Base-by-base conservation (phyloP, 2,113 vertebrate genomes). In the Dromas ardeola region DNA sequence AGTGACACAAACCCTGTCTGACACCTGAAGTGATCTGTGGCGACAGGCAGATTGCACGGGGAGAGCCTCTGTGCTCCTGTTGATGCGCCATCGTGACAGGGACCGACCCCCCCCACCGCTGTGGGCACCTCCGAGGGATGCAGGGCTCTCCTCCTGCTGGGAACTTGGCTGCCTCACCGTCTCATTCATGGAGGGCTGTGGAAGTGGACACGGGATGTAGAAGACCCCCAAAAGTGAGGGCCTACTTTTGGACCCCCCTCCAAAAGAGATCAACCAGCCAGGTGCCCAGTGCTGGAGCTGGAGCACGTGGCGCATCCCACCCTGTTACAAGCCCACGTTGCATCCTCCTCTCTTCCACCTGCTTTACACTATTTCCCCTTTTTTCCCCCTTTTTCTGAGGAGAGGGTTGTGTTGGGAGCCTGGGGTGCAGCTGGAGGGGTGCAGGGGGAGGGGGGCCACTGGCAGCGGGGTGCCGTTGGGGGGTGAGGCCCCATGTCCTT, bases 1-100 rank as follows among this genome's bases (percentile, higher is more conserved):
- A 86, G 85, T 86, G 89, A 96, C 76, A 92, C 66, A 95, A 94
- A 96, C 72, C 71, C 56, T 34, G 17, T 85, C 47, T 82, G 94
- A 95, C 93, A 74, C 81, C 91, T 92, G 93, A 96, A 93, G 61
- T 49, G 89, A 96, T 96, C 0, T 0, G 34, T 12, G 10, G 70
- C 0, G 86, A 93, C 94, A 94, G 84, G 82, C 93, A 96, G 91
- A 86, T 93, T 95, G 94, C 32, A 40, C 2, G 0, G 70, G 66
- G 82, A 92, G 73, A 93, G 49, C 45, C 69, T 90, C 65, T 73
- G 84, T 6, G 13, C 62, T 88, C 52, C 50, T 73, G 42, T 47
- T 3, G 2, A 73, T 66, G 69, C 8, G 2, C 65, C 1, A 4
- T 21, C 4, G 4, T 58, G 79, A 76, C 66, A 90, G 69, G 32